phyloP scores from a whole-genome alignment of 1,140 invertebrate genomes.

The Triops longicaudatus region DNA sequence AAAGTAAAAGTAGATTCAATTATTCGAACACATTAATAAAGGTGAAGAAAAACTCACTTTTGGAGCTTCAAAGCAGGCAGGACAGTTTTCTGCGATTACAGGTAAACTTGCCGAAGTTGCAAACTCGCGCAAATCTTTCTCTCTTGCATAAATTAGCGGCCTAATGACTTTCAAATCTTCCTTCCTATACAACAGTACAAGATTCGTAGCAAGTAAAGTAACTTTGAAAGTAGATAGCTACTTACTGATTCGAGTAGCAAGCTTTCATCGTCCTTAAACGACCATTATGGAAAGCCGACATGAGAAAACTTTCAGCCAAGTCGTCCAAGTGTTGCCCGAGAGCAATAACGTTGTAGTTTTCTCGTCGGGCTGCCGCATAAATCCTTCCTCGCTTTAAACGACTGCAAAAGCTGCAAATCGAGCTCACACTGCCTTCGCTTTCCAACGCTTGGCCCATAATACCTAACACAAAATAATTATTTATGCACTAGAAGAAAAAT shows the following conservation, averaged over 20 bases:
- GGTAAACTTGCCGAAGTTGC: slow-evolving; percentile 57
- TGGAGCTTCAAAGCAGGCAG: slow-evolving; percentile 52
- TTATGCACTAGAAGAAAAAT: too few relatives aligned
- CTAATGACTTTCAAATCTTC: slow-evolving; percentile 72
- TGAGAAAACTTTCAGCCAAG: slow-evolving; percentile 70
- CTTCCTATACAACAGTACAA: slow-evolving; percentile 48
- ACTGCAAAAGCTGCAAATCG: slow-evolving; percentile 60
- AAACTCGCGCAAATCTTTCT: slow-evolving; percentile 61
- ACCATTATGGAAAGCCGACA: slow-evolving; percentile 73
- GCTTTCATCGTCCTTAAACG: slow-evolving; percentile 71
- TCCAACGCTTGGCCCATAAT: slow-evolving; percentile 46
- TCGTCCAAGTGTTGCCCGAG: slow-evolving; percentile 81
- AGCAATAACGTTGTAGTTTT: slow-evolving; percentile 75
- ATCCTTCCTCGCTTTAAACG: slow-evolving; percentile 60
- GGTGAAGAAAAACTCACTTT: slow-evolving; percentile 41
- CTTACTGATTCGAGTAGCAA: slow-evolving; percentile 55
- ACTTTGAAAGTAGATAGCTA: not conserved
- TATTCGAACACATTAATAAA: not conserved
- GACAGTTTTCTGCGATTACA: slow-evolving; percentile 52
- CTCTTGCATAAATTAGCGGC: slow-evolving; percentile 77
- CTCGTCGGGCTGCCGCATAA: slow-evolving; percentile 61
- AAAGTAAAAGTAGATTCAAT: too few relatives aligned
- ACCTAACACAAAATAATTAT: slow-evolving; percentile 37
- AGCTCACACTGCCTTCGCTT: slow-evolving; percentile 37
- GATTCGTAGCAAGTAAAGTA: too few relatives aligned